Evolutionary conservation across 2,797 vertebrate genomes (phyloP).

Genomic region (Poeciliopsis infans): DNA sequence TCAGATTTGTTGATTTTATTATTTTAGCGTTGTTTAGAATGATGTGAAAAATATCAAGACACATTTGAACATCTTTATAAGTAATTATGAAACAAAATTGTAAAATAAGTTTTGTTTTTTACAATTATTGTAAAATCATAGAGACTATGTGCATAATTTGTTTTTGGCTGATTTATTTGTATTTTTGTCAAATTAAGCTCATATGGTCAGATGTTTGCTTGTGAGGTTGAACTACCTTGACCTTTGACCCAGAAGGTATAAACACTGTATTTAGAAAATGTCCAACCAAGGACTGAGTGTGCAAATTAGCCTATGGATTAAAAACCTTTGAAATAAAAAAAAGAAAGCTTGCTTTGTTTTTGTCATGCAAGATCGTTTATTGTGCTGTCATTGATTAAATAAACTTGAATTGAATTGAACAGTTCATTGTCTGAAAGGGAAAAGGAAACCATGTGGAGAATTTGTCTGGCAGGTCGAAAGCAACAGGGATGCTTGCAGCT

Average conservation of each 20-base stretch:
- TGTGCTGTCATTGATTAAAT: no score
- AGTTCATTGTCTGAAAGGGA: background rate
- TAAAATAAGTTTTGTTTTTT: no score
- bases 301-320: no score
- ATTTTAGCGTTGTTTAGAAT: background rate
- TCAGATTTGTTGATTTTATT: background rate
- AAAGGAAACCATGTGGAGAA: conserved; percentile 37
- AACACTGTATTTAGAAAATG: background rate
- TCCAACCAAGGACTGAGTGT: no score
- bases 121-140: no score
- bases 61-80: background rate
- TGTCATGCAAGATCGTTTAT: no score
- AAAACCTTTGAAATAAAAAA: no score
- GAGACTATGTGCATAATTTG: no score
- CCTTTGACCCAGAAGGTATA: background rate
- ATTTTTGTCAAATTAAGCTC: background rate
- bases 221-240: background rate
- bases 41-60: background rate
- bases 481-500: conserved; percentile 40
- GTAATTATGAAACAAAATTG: background rate
- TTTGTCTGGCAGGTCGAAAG: conserved; percentile 48
- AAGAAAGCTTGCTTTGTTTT: no score
- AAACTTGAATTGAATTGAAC: no score
- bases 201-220: background rate
- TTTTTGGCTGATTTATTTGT: background rate